Percentiles rank a stretch among this genome's conserved stretches.
Evolutionary conservation across 1,140 invertebrate genomes (phyloP).

Genomic region (Leucophenga varia): DNA sequence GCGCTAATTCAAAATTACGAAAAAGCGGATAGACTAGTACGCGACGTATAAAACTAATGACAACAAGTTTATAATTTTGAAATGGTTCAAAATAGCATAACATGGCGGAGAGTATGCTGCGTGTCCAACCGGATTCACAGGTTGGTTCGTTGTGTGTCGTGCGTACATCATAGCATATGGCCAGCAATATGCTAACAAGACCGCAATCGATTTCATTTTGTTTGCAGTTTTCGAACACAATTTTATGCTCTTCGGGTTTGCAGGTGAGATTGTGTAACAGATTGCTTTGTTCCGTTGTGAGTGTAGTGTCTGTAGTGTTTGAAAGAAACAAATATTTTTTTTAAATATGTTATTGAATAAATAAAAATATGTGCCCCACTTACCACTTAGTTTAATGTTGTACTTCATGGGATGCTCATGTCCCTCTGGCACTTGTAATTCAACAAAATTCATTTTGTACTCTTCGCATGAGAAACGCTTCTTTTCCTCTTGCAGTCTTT

Average conservation of each 20-base stretch:
- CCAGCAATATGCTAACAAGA: conserved; percentile 44
- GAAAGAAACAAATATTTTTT: background rate
- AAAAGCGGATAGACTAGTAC: conserved; percentile 48
- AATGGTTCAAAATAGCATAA: conserved; percentile 48
- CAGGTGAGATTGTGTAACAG: conserved; percentile 38
- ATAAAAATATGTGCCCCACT: background rate
- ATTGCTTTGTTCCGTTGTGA: conserved; percentile 42
- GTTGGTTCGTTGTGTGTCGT: conserved; percentile 45
- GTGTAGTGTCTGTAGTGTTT: conserved; percentile 25
- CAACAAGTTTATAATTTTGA: conserved; percentile 38
- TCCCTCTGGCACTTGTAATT: conserved; percentile 48
- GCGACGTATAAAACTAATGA: conserved; percentile 42
- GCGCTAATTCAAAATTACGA: conserved; percentile 43
- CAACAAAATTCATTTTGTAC: conserved; percentile 53
- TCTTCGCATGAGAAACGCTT: conserved; percentile 46
- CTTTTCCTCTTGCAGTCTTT: conserved; percentile 39
- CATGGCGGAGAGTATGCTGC: conserved; percentile 39
- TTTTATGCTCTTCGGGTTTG: conserved; percentile 7
- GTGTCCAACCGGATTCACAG: conserved; percentile 50
- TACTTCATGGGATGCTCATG: conserved; percentile 47
- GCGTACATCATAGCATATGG: conserved; percentile 50
- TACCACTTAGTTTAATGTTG: conserved; percentile 35
- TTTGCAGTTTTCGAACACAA: conserved; percentile 12
- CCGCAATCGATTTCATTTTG: conserved; percentile 44
- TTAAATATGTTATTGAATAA: background rate